Base-by-base conservation (phyloP, 2,888 invertebrate genomes). In the Plutella xylostella region DNA sequence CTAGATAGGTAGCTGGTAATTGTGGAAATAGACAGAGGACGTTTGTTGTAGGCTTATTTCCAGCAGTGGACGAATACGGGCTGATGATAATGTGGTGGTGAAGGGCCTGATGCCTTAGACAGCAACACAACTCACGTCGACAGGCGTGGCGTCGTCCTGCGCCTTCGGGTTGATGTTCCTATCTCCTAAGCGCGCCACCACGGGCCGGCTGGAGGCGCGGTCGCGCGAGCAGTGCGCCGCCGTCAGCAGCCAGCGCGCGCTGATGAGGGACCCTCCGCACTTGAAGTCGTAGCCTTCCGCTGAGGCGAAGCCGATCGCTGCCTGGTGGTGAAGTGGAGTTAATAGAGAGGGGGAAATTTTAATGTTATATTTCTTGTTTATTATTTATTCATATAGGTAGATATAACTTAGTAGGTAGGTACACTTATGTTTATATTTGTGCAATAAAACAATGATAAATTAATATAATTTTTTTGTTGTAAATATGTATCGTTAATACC, bases 221-320 rank as follows among this genome's bases (percentile, higher is more conserved):
- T 66, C 57, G 1, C 56, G 45, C 14, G 48, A 60, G 51, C 69
- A 63, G 47, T 74, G 88, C 61, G 89, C 91, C 0, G 91, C 91
- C 0, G 90, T 89, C 3, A 92, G 59, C 22, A 92, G 86, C 61
- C 85, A 90, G 6, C 72, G 71, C 1, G 87, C 80, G 43, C 88
- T 88, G 45, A 92, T 86, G 6, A 92, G 71, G 11, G 87, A 85
- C 0, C 91, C 92, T 0, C 91, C 91, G 55, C 92, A 92, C 3
- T 58, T 56, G 82, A 87, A 88, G 1, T 56, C 50, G 49, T 84
- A 75, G 14, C 60, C 65, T 1, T 58, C 56, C 12, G 55, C 54
- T 38, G 60, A 58, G 2, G 63, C 53, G 68, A 69, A 78, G 3
- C 78, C 78, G 1, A 78, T 59, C 0, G 77, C 78, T 1, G 69